phyloP scores from a whole-genome alignment of 2,113 vertebrate species.

The Oncorhynchus nerka region DNA sequence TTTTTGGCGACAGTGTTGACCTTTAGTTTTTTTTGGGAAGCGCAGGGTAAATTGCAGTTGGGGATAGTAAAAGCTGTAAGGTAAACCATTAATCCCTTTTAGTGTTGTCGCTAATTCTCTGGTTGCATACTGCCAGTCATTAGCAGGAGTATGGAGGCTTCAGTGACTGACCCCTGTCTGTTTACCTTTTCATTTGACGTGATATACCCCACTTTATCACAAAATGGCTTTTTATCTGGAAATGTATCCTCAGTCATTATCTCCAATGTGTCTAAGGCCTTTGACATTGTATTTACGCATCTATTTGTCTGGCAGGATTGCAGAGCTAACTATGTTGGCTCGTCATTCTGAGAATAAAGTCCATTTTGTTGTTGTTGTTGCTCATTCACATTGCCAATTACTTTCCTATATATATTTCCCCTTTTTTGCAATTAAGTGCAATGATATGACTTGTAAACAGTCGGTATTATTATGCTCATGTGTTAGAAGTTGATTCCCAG shows the following conservation, averaged over 20 bases:
- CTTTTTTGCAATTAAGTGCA: too few species aligned
- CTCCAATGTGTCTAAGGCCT: not conserved
- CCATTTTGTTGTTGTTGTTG: fast-evolving
- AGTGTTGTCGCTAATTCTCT: constrained; percentile 56
- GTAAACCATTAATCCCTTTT: constrained; percentile 53
- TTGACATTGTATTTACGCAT: not conserved
- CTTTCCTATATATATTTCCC: too few species aligned
- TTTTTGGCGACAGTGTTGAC: constrained; percentile 54
- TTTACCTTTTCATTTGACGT: not conserved
- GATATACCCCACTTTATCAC: constrained; percentile 21
- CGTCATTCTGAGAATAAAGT: constrained; percentile 4
- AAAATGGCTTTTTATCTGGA: constrained; percentile 20
- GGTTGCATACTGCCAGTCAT: constrained; percentile 50
- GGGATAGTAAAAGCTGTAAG: constrained; percentile 42
- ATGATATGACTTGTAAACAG: too few species aligned
- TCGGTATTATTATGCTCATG: too few species aligned
- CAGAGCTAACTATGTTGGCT: not conserved
- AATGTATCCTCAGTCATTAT: constrained; percentile 26
- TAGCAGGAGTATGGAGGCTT: constrained; percentile 45
- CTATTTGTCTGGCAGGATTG: not conserved
- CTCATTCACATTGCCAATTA: not conserved
- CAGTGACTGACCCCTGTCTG: constrained; percentile 10
- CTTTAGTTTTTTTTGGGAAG: constrained; percentile 27
- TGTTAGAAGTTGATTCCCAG: too few species aligned
- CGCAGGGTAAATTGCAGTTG: constrained; percentile 46